Evolutionary conservation across 2,888 invertebrate species (phyloP).

Genomic region (Tenthredo livida): DNA sequence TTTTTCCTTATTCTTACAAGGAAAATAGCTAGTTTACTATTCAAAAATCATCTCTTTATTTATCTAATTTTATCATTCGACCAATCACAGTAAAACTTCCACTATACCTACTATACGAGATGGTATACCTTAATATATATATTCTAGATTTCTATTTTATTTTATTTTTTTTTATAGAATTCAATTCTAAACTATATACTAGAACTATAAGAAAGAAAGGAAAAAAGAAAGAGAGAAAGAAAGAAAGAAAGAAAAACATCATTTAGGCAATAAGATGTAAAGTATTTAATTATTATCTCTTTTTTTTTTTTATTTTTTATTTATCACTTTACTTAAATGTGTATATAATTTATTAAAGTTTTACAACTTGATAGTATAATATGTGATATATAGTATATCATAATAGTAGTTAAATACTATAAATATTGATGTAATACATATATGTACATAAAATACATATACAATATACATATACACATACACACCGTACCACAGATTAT

Average conservation of each 20-base stretch:
- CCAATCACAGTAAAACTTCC: conserved; percentile 3
- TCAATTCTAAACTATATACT: background rate
- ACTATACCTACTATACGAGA: background rate
- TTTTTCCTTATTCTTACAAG: background rate
- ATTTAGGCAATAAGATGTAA: background rate
- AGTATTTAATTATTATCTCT: background rate
- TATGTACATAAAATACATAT: background rate
- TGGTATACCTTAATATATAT: background rate
- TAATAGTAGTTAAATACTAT: too few species aligned
- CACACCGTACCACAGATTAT: background rate
- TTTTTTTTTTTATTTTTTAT: background rate
- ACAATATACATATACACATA: background rate
- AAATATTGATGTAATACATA: too few species aligned
- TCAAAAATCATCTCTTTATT: background rate
- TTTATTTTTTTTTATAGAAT: background rate
- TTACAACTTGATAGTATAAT: background rate
- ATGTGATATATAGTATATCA: background rate
- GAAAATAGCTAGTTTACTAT: background rate
- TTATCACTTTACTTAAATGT: background rate
- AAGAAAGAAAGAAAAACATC: background rate
- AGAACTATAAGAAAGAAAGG: background rate
- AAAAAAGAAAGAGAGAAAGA: background rate
- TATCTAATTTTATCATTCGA: conserved; percentile 3
- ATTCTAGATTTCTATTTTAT: background rate
- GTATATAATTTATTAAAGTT: background rate